Evolutionary conservation across 2,113 vertebrate genomes (phyloP).

Genomic region (Poicephalus gulielmi): DNA sequence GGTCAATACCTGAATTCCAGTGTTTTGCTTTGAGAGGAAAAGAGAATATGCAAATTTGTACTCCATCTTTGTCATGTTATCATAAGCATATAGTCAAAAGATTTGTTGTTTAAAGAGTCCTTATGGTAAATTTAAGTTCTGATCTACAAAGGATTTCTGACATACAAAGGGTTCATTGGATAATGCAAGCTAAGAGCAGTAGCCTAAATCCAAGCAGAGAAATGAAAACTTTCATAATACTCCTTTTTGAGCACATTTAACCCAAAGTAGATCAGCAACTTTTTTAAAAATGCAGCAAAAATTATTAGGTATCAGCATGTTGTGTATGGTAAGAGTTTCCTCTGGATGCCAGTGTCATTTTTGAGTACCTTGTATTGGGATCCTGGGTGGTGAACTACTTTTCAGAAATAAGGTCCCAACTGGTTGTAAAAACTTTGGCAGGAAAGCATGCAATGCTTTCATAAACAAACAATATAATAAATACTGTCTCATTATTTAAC

Average conservation of each 20-base stretch:
- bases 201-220: background rate
- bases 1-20: background rate
- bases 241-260: background rate
- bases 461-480: conserved; percentile 25
- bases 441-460: background rate
- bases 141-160: background rate
- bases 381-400: background rate
- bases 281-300: background rate
- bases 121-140: background rate
- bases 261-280: background rate
- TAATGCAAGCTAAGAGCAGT: background rate
- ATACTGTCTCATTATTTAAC: conserved; percentile 15
- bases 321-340: background rate
- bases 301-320: background rate
- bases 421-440: background rate
- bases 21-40: background rate
- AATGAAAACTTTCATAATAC: background rate
- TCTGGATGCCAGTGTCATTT: background rate
- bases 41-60: background rate
- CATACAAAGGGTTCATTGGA: background rate
- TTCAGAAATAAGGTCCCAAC: background rate
- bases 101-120: background rate
- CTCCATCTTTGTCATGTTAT: background rate
- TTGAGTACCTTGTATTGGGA: background rate
- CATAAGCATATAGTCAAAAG: background rate